Evolutionary conservation across 2,113 vertebrate species (phyloP).

Genomic region (Rhizomys pruinosus): DNA sequence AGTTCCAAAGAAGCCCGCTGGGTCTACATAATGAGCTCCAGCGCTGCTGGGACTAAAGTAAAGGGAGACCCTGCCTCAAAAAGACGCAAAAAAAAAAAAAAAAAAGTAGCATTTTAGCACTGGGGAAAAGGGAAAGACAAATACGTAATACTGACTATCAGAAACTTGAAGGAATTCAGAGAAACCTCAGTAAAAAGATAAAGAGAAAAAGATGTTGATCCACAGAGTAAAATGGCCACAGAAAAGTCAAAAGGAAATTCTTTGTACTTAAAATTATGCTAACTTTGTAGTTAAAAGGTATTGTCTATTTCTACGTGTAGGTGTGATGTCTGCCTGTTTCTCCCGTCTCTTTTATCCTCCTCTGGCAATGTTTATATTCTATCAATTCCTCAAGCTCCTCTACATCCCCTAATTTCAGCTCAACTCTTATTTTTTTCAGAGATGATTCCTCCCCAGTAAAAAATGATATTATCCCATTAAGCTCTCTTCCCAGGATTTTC

Average conservation of each 20-base stretch:
- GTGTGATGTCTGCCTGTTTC: neutral
- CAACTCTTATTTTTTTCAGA: neutral
- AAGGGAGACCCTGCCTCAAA: no score
- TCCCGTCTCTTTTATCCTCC: neutral
- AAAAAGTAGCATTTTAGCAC: neutral
- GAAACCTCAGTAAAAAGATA: neutral
- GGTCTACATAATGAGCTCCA: no score
- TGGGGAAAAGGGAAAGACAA: neutral
- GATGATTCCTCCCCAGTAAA: neutral
- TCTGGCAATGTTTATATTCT: neutral
- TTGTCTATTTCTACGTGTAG: neutral
- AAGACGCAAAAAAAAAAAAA: no score
- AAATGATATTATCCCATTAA: neutral
- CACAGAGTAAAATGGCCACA: neutral
- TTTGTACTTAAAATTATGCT: neutral
- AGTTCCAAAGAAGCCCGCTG: no score
- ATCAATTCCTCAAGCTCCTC: neutral
- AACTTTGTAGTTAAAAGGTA: neutral
- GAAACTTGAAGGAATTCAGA: conserved; percentile 34
- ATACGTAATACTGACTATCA: neutral
- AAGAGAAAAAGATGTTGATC: neutral
- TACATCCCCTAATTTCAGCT: neutral
- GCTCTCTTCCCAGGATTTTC: neutral
- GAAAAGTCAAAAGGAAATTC: neutral
- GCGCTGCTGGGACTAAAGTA: no score